Percentiles rank a stretch among this genome's conserved stretches.
phyloP scores from a whole-genome alignment of 2,113 vertebrate species.

The Neogobius melanostomus region DNA sequence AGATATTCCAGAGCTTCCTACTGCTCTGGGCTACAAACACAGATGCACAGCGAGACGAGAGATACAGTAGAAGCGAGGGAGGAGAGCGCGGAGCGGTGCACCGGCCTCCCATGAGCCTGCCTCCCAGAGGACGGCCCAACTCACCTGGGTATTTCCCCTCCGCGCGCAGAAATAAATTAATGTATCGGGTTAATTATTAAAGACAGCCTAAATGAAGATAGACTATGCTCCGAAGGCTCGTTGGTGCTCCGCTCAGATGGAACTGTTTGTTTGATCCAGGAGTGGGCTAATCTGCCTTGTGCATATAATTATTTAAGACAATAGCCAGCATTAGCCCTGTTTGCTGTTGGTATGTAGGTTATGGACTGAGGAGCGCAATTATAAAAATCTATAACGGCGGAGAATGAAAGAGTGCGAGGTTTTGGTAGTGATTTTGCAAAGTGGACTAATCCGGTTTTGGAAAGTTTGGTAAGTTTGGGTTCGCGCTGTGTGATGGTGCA shows the following conservation, averaged over 20 bases:
- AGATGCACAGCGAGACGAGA: conserved; percentile 48
- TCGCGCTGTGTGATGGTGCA: neutral
- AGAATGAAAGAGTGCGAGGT: neutral
- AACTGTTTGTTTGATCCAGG: conserved; percentile 57
- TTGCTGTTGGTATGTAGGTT: conserved; percentile 2
- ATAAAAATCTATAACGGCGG: conserved; percentile 4
- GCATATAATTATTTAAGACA: conserved; percentile 23
- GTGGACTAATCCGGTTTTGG: neutral
- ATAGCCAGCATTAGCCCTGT: neutral
- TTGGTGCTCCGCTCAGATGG: conserved; percentile 35
- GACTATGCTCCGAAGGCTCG: conserved; percentile 58
- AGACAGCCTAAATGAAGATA: conserved; percentile 72
- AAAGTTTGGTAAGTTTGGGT: neutral
- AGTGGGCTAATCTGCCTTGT: conserved; percentile 31
- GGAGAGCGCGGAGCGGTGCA: conserved; percentile 50
- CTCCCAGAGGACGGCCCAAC: conserved; percentile 53
- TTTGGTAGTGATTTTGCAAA: neutral
- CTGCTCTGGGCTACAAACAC: conserved; percentile 66
- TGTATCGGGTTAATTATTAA: conserved; percentile 74
- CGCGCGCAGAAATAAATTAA: conserved; percentile 69
- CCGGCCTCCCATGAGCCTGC: conserved; percentile 46
- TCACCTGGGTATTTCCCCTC: conserved; percentile 68
- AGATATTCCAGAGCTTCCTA: conserved; percentile 52
- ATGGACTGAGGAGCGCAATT: neutral
- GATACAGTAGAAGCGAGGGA: conserved; percentile 28